A percentile compares a stretch with the other conserved stretches of the same genome.
phyloP scores from a whole-genome alignment of 1,140 invertebrate species.

The Acarapis woodi region DNA sequence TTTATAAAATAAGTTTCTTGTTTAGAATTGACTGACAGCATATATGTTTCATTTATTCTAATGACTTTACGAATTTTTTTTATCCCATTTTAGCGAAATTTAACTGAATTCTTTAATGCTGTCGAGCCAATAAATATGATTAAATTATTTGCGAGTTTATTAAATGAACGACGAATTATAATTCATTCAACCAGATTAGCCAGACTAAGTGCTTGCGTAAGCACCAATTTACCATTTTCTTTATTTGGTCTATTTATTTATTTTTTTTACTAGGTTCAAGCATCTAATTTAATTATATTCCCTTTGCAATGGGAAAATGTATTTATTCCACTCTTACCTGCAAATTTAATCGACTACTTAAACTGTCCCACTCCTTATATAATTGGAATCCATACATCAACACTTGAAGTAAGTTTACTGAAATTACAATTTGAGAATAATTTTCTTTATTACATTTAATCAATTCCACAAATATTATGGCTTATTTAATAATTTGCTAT shows the following conservation, averaged over 20 bases:
- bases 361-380: constrained; percentile 74
- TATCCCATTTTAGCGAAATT: constrained; percentile 42
- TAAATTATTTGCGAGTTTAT: constrained; percentile 65
- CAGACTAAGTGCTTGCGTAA: constrained; percentile 59
- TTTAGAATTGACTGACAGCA: too few species aligned
- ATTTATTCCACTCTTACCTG: constrained; percentile 71
- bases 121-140: constrained; percentile 74
- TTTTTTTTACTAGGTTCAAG: too few species aligned
- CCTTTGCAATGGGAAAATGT: constrained; percentile 96
- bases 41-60: neutral
- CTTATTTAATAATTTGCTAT: neutral
- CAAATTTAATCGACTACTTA: constrained; percentile 59
- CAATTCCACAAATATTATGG: neutral
- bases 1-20: too few species aligned
- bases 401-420: constrained; percentile 36
- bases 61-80: constrained; percentile 7
- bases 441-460: neutral
- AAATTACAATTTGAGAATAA: constrained; percentile 42
- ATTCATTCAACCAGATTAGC: constrained; percentile 58
- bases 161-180: constrained; percentile 67
- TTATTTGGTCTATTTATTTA: too few species aligned
- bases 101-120: constrained; percentile 84
- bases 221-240: too few species aligned
- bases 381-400: constrained; percentile 56
- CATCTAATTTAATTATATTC: constrained; percentile 67